A percentile compares a stretch with the other conserved stretches of the same genome.
These are phyloP conservation scores for Oasisia sp. DNA, from an alignment of 2,888 invertebrate genomes.

Conservation along the genomic window DNA sequence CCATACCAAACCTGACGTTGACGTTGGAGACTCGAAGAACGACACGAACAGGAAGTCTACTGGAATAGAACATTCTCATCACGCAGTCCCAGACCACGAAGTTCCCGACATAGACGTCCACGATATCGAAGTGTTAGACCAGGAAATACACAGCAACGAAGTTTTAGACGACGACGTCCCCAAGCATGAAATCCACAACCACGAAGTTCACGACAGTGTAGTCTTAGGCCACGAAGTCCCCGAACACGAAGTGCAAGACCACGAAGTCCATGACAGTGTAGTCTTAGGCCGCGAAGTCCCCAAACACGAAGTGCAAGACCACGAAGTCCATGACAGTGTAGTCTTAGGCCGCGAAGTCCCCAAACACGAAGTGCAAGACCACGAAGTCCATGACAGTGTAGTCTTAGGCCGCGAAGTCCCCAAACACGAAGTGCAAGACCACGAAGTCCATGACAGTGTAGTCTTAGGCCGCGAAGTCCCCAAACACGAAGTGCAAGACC, in stretches of 20 bases:
- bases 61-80: background rate
- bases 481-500: slow-evolving; percentile 37
- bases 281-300: too few relatives aligned
- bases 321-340: too few relatives aligned
- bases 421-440: slow-evolving; percentile 42
- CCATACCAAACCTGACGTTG: background rate
- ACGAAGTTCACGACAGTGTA: background rate
- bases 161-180: slow-evolving; percentile 41
- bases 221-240: too few relatives aligned
- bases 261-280: too few relatives aligned
- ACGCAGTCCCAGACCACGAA: background rate
- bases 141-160: slow-evolving; percentile 48
- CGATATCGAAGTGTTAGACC: slow-evolving; percentile 34
- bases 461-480: slow-evolving; percentile 47
- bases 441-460: background rate
- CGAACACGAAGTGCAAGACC: background rate
- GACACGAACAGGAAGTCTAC: background rate
- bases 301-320: too few relatives aligned
- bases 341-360: too few relatives aligned
- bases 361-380: too few relatives aligned
- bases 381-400: too few relatives aligned
- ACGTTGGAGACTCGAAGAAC: background rate
- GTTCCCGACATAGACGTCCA: too few relatives aligned
- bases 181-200: slow-evolving; percentile 8
- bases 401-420: slow-evolving; percentile 29